phyloP scores from a whole-genome alignment of 2,888 invertebrate genomes.

The Nemoura dubitans region DNA sequence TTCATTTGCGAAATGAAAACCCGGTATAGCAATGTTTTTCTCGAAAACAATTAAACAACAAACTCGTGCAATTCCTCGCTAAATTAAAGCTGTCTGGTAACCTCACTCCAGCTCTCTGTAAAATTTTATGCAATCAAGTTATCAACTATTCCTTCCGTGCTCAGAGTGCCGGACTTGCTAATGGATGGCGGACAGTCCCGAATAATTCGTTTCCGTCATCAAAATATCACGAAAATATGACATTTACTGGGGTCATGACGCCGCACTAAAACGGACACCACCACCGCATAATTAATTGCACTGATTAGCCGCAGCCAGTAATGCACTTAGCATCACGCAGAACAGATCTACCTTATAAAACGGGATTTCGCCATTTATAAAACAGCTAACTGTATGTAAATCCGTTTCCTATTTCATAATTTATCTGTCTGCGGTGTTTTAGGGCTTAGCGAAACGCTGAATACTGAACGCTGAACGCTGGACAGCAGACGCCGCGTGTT shows the following conservation, averaged over 20 bases:
- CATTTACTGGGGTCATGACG: not conserved
- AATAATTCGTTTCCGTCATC: not conserved
- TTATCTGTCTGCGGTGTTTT: slow-evolving; percentile 29
- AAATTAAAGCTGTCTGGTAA: not conserved
- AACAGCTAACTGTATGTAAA: not conserved
- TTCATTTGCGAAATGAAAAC: not conserved
- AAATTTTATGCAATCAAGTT: not conserved
- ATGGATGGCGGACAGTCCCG: not conserved
- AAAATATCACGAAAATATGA: not conserved
- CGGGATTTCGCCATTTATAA: not conserved
- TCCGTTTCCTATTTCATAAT: not conserved
- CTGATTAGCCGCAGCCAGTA: not conserved
- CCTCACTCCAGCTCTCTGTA: too few species aligned
- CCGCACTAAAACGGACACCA: not conserved
- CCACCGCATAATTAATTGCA: not conserved
- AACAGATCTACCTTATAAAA: not conserved
- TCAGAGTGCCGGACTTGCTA: not conserved
- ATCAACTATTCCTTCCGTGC: not conserved
- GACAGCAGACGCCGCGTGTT: not conserved
- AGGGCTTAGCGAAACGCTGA: not conserved
- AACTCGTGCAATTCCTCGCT: not conserved
- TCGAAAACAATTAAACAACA: not conserved
- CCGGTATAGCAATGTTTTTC: not conserved
- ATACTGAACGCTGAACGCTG: not conserved
- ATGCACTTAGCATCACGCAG: not conserved